Evolutionary conservation across 2,113 vertebrate genomes (phyloP).

Genomic region (Toxostoma redivivum): DNA sequence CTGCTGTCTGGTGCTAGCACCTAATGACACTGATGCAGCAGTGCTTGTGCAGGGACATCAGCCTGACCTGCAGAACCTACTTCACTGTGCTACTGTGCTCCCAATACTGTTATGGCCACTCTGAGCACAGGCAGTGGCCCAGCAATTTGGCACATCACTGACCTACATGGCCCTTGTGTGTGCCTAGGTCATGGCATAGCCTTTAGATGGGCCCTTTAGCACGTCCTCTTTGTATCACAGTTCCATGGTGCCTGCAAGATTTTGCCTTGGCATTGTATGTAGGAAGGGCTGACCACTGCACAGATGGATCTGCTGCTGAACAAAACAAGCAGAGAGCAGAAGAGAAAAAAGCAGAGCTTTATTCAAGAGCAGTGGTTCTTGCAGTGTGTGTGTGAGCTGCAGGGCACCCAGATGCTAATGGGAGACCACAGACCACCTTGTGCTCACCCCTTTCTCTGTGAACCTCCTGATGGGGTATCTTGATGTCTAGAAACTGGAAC

Average conservation of each 20-base stretch:
- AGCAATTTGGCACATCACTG: not conserved
- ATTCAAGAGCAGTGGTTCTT: not conserved
- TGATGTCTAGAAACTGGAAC: not conserved
- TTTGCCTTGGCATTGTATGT: not conserved
- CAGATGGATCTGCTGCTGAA: not conserved
- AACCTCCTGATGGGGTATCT: not conserved
- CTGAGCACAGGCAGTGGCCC: not conserved
- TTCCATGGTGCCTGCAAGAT: accelerated
- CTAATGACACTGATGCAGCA: not conserved
- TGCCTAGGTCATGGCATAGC: accelerated
- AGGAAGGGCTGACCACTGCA: not conserved
- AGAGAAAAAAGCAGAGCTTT: not conserved
- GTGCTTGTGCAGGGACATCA: not conserved
- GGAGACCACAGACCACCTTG: accelerated
- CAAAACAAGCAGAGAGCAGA: not conserved
- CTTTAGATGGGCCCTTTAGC: not conserved
- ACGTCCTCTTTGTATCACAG: accelerated
- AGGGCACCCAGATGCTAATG: not conserved
- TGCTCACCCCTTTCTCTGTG: not conserved
- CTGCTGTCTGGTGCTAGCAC: not conserved
- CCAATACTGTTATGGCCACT: not conserved
- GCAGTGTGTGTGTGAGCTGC: not conserved
- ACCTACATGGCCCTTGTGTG: not conserved
- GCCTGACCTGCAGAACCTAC: not conserved
- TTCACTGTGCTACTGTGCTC: accelerated